Percentiles rank a stretch among this genome's conserved stretches.
phyloP scores from a whole-genome alignment of 2,797 vertebrate species.

The Ceryle rudis region DNA sequence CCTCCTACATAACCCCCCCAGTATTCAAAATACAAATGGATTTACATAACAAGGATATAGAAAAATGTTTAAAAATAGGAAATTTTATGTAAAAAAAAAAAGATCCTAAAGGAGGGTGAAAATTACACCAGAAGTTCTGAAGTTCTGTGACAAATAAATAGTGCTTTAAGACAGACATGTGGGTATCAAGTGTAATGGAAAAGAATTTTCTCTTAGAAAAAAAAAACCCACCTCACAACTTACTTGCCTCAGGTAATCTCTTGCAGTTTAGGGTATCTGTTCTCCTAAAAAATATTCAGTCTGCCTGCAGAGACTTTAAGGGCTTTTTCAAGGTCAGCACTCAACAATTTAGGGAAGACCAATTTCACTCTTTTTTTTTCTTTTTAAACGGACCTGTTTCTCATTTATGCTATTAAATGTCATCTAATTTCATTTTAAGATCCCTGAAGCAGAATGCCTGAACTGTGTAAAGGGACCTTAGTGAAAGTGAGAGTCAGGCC shows the following conservation, averaged over 20 bases:
- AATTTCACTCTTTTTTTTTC: background rate
- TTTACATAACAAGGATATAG: background rate
- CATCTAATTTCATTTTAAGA: conserved; percentile 31
- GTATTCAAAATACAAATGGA: background rate
- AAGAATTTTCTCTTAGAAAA: background rate
- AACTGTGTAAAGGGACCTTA: background rate
- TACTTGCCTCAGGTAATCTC: background rate
- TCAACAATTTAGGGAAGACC: background rate
- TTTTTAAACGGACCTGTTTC: conserved; percentile 7
- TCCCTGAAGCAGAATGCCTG: background rate
- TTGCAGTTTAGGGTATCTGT: background rate
- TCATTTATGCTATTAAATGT: conserved; percentile 35
- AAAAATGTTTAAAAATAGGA: background rate
- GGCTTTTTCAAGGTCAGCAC: conserved; percentile 14
- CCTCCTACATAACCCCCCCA: background rate
- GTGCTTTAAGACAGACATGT: background rate
- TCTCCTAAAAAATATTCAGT: background rate
- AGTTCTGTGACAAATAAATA: background rate
- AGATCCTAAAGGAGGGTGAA: background rate
- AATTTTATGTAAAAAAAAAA: background rate
- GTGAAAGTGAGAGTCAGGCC: background rate
- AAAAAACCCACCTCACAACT: background rate
- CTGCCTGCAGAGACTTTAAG: background rate
- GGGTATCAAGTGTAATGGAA: background rate
- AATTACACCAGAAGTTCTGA: background rate